These are phyloP conservation scores for Catharus ustulatus DNA, from an alignment of 2,797 vertebrate genomes.

Conservation along the genomic window DNA sequence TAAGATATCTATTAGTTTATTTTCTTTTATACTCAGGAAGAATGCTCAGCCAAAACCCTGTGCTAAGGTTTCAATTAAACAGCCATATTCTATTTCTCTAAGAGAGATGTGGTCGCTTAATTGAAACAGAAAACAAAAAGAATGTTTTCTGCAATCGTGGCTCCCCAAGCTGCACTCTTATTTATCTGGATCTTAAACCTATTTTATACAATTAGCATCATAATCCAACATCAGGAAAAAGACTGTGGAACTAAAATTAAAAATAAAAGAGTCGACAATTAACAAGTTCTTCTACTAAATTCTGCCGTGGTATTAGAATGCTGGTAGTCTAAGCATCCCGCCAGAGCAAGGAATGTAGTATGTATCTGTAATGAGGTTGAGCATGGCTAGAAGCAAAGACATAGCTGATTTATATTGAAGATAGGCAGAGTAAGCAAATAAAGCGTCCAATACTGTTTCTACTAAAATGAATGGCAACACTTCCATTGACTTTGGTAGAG, in stretches of 20 bases:
- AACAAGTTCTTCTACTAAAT: slow-evolving; percentile 50
- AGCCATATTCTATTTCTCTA: slow-evolving; percentile 10
- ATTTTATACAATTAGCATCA: slow-evolving; percentile 11
- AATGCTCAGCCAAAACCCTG: background rate
- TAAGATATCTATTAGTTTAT: background rate
- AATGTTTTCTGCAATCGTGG: background rate
- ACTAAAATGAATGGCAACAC: background rate
- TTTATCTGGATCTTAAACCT: slow-evolving; percentile 8
- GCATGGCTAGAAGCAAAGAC: slow-evolving; percentile 69
- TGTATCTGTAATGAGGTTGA: slow-evolving; percentile 64
- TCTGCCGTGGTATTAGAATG: slow-evolving; percentile 42
- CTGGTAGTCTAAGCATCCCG: slow-evolving; percentile 12
- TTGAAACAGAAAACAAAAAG: slow-evolving; percentile 41
- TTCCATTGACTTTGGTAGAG: background rate
- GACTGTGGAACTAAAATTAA: background rate
- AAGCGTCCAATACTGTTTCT: background rate
- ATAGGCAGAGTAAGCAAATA: slow-evolving; percentile 57
- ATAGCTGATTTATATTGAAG: slow-evolving; percentile 59
- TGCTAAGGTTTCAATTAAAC: slow-evolving; percentile 25
- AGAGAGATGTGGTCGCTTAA: background rate
- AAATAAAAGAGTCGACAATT: background rate
- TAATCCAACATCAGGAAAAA: background rate
- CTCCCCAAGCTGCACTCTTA: background rate
- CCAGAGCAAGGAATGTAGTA: slow-evolving; percentile 36
- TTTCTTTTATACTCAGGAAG: slow-evolving; percentile 20